These are phyloP conservation scores for Syngnathoides biaculeatus DNA, from an alignment of 2,113 vertebrate genomes.

Conservation along the genomic window DNA sequence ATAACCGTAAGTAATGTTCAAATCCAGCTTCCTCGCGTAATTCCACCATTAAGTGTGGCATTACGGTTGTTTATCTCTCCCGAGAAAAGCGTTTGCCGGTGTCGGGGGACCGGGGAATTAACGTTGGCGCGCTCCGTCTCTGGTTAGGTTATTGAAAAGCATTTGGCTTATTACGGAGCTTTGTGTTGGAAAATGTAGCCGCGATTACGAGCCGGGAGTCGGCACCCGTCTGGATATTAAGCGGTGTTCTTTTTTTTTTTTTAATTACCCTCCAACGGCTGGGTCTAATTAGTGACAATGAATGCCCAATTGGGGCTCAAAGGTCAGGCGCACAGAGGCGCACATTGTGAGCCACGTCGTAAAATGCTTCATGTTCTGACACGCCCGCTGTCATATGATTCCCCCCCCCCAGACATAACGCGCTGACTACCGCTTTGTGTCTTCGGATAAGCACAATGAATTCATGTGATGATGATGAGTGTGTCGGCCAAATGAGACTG, in stretches of 20 bases:
- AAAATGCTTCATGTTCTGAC: neutral
- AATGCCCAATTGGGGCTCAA: slow-evolving; percentile 12
- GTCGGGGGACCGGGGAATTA: neutral
- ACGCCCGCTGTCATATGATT: neutral
- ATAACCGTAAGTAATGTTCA: neutral
- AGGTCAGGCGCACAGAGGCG: slow-evolving; percentile 11
- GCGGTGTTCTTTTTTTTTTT: slow-evolving; percentile 23
- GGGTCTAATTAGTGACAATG: slow-evolving; percentile 31
- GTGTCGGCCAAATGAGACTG: neutral
- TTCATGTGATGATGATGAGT: neutral
- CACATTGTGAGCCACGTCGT: neutral
- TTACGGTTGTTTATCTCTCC: neutral
- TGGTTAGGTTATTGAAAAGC: slow-evolving; percentile 2
- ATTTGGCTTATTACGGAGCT: slow-evolving; percentile 1
- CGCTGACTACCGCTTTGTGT: neutral
- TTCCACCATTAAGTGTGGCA: neutral
- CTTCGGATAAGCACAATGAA: neutral
- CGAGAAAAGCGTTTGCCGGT: neutral
- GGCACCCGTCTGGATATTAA: slow-evolving; percentile 13
- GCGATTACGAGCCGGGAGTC: slow-evolving; percentile 2
- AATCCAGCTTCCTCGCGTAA: neutral
- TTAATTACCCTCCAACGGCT: slow-evolving; percentile 36
- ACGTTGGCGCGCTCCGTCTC: neutral
- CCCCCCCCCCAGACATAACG: neutral
- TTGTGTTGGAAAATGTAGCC: neutral